Percentiles rank a stretch among this genome's conserved stretches.
Conservation (phyloP, 2,113 vertebrate genomes). For the Verasper variegatus region DNA sequence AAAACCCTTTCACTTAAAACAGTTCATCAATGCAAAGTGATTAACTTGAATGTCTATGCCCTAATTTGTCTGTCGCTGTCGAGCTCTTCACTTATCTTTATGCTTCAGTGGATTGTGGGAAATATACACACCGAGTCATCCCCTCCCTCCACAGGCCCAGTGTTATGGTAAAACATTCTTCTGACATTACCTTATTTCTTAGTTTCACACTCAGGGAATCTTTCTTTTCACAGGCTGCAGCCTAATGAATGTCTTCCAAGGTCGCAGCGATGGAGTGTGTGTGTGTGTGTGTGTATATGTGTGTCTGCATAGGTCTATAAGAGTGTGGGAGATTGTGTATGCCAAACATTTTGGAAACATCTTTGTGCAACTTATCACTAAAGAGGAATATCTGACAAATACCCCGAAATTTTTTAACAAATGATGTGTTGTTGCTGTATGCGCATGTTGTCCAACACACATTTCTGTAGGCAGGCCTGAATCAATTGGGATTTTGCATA, state of each 20-base stretch:
- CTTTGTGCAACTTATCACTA: neutral
- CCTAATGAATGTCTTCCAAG: conserved; percentile 27
- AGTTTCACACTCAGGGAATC: conserved; percentile 45
- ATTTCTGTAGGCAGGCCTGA: neutral
- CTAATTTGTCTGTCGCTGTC: conserved; percentile 2
- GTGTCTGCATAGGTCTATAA: neutral
- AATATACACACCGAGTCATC: conserved; percentile 46
- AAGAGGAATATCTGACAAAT: neutral
- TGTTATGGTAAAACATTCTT: conserved; percentile 64
- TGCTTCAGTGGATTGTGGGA: conserved; percentile 32
- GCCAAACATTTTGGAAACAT: conserved; percentile 21
- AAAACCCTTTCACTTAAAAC: neutral
- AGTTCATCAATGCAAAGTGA: neutral
- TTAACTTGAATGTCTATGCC: neutral
- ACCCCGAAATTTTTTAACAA: neutral
- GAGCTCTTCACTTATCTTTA: conserved; percentile 23
- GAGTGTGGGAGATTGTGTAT: neutral
- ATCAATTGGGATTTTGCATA: neutral
- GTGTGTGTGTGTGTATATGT: neutral
- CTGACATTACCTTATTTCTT: conserved; percentile 47
- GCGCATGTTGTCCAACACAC: neutral
- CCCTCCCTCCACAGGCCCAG: conserved; percentile 11
- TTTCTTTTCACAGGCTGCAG: conserved; percentile 36
- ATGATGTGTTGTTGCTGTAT: neutral
- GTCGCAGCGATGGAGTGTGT: neutral